These are phyloP conservation scores for Aphodius sticticus DNA, from an alignment of 2,888 invertebrate genomes.

Conservation along the genomic window DNA sequence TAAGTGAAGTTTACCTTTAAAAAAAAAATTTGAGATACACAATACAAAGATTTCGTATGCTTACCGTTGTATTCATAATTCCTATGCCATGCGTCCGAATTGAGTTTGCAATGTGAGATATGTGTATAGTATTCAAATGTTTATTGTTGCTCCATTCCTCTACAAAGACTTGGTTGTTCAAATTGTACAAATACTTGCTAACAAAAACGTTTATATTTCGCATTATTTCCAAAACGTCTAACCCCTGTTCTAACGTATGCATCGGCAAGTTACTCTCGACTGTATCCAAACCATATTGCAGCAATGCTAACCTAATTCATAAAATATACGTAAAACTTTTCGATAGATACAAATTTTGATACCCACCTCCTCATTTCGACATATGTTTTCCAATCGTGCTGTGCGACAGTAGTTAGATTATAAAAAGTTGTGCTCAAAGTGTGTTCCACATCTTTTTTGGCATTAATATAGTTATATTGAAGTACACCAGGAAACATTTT, in stretches of 20 bases:
- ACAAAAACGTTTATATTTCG: conserved; percentile 95
- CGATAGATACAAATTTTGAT: neutral
- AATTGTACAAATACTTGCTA: conserved; percentile 90
- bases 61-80: conserved; percentile 91
- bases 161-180: conserved; percentile 96
- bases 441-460: conserved; percentile 73
- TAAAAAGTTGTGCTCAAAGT: conserved; percentile 96
- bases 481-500: conserved; percentile 53
- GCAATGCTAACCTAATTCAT: conserved; percentile 71
- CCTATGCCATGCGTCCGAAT: conserved; percentile 96
- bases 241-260: conserved; percentile 95
- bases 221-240: conserved; percentile 97
- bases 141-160: conserved; percentile 92
- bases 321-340: neutral
- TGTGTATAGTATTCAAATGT: conserved; percentile 93
- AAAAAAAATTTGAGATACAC: conserved; percentile 32
- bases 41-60: neutral
- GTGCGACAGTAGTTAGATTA: conserved; percentile 94
- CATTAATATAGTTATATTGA: conserved; percentile 55
- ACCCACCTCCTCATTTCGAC: conserved; percentile 87
- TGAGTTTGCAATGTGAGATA: conserved; percentile 95
- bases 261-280: conserved; percentile 95
- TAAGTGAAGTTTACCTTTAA: conserved; percentile 78
- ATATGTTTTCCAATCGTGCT: conserved; percentile 98
- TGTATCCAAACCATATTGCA: conserved; percentile 81